These are phyloP conservation scores for Loriculus beryllinus DNA, from an alignment of 2,797 vertebrate species.

Conservation along the genomic window DNA sequence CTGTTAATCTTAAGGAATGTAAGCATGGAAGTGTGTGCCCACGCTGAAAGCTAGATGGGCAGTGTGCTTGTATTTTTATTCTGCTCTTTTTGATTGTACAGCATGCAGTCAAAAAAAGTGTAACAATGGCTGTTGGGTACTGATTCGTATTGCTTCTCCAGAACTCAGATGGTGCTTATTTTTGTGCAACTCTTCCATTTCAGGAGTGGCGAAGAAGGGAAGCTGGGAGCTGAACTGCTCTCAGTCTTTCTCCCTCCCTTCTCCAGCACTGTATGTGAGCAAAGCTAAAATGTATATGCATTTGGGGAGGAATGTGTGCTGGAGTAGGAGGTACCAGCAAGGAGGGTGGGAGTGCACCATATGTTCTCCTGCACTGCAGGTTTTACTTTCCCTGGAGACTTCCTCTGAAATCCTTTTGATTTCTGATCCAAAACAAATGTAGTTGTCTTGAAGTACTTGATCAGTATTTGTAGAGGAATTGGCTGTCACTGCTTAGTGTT, in stretches of 20 bases:
- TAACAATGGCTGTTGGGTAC: not conserved
- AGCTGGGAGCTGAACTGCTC: not conserved
- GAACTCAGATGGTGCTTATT: not conserved
- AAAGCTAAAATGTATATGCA: not conserved
- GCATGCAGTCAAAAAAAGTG: not conserved
- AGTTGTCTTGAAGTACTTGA: not conserved
- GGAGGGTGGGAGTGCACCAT: slow-evolving; percentile 17
- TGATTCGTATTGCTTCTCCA: not conserved
- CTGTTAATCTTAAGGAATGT: fast-evolving
- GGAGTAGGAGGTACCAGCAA: slow-evolving; percentile 31
- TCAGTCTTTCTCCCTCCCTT: not conserved
- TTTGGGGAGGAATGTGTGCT: not conserved
- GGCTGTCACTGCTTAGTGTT: not conserved
- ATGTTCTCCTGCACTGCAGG: slow-evolving; percentile 38
- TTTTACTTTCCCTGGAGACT: slow-evolving; percentile 16
- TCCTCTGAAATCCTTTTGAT: slow-evolving; percentile 11
- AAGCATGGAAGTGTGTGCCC: fast-evolving
- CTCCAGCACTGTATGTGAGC: slow-evolving; percentile 8
- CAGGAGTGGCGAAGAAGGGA: not conserved
- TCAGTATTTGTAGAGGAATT: not conserved
- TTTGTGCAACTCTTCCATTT: not conserved
- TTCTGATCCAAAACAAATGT: not conserved
- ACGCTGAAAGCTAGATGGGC: fast-evolving
- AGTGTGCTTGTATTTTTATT: not conserved
- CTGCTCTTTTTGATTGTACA: not conserved